Percentiles rank a stretch among this genome's conserved stretches.
phyloP scores from a whole-genome alignment of 37 sponge, comb jelly and placozoan genomes.

The Chondrosia reniformis region DNA sequence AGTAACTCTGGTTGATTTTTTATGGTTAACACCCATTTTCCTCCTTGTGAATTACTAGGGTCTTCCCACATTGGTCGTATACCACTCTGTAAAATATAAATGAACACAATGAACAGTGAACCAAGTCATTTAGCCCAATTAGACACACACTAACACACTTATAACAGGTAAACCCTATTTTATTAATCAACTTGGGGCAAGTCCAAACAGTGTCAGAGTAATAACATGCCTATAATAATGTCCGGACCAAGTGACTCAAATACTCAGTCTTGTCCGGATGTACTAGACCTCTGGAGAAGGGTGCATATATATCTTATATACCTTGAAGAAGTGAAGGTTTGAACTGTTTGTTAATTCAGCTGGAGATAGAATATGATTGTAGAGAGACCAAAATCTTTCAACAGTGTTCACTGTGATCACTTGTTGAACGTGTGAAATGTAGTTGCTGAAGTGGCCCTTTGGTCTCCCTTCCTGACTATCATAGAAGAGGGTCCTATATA shows the following conservation, averaged over 20 bases:
- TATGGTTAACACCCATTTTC: constrained; percentile 65
- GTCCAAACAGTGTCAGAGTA: too few species aligned
- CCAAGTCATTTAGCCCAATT: too few species aligned
- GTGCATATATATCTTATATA: too few species aligned
- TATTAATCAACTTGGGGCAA: too few species aligned
- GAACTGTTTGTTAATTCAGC: constrained; percentile 22
- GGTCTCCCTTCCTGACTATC: not conserved
- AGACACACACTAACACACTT: not conserved
- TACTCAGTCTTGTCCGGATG: too few species aligned
- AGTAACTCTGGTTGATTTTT: constrained; percentile 19
- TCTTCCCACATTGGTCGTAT: constrained; percentile 69
- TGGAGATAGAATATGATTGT: constrained; percentile 34
- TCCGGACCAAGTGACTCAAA: too few species aligned
- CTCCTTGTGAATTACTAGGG: constrained; percentile 50
- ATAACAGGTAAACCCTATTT: not conserved
- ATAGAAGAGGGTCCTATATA: constrained; percentile 23
- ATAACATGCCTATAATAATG: too few species aligned
- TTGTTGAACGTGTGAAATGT: constrained; percentile 17
- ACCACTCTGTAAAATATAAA: not conserved
- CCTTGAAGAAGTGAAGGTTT: constrained; percentile 65
- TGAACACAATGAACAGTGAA: not conserved
- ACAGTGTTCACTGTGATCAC: constrained; percentile 14
- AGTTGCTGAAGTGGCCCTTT: constrained; percentile 3
- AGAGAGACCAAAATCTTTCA: constrained; percentile 47
- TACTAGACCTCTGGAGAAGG: too few species aligned